Evolutionary conservation across 1,140 invertebrate species (phyloP), one percentile per base, ranked within the genome.

Genomic region (Papilio glaucus): DNA sequence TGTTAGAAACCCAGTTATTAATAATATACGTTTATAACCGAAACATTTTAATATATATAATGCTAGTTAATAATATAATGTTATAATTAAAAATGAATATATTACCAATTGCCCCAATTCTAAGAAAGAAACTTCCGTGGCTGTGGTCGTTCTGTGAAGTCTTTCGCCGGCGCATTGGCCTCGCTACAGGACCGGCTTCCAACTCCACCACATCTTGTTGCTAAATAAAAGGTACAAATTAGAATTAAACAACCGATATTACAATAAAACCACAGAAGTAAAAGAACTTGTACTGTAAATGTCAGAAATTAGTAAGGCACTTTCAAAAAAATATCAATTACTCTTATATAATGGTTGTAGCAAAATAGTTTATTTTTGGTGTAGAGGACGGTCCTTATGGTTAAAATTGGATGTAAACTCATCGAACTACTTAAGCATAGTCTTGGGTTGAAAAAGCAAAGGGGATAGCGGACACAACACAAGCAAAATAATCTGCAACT

Each of bases 101-200:
- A 61, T 33, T 88, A 99, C 98, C 98, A 81, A 99, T 98, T 73
- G 98, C 98, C 76, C 98, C 98, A 80, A 99, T 97, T 80, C 98
- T 95, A 4, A 99, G 95, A 91, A 99, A 99, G 91, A 99, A 98
- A 83, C 98, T 99, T 72, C 98, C 98, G 86, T 98, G 97, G 80
- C 97, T 98, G 77, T 97, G 96, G 85, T 98, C 97, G 86, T 98
- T 98, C 85, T 99, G 98, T 2, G 97, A 97, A 38, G 97, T 98
- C 93, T 98, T 98, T 76, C 97, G 95, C 87, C 97, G 97, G 71
- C 97, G 95, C 49, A 95, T 87, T 77, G 95, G 94, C 83, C 95
- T 94, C 18, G 94, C 94, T 39, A 95, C 95, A 4, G 94, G 94
- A 12, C 95, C 96, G 70, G 96, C 95, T 94, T 97, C 96, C 77